Evolutionary conservation across 2,797 vertebrate species (phyloP), one percentile per base, ranked within the genome.

Genomic region (Myotis daubentonii): DNA sequence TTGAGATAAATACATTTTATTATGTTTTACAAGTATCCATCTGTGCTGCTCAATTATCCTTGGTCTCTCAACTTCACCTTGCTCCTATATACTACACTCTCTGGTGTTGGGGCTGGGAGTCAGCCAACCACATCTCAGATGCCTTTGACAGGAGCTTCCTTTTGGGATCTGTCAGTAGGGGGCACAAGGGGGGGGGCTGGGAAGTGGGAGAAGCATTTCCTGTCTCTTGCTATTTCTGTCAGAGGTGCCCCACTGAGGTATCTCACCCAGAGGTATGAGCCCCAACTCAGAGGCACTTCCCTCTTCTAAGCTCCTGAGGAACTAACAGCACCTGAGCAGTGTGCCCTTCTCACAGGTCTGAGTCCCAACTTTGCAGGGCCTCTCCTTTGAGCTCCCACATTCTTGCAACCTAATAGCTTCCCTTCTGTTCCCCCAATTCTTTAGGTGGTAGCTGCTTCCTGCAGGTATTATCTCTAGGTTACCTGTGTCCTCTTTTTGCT

Each of bases 1-100:
- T 76, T 81, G 36, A 93, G 38, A 86, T 78, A 87, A 89, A 13
- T 66, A 57, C 22, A 44, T 84, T 78, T 91, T 57, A 68, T 47
- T 57, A 90, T 65, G 76, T 53, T 85, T 89, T 53, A 66, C 62
- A 74, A 49, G 55, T 49, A 38, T 47, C 2, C 25, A 17, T 15
- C n/a, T 81, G 36, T 82, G 30, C 7, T 76, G 74, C 38, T 57
- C 44, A 19, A 78, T 87, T 78, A 25, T 23, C 16, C 10, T 49
- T 30, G 28, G 25, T 65, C 12, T 87, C 17, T 57, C 1, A 5
- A 16, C 72, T 60, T 85, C 38, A 55, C 75, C 17, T 3, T 3
- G 9, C 51, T 25, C 55, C 65, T 66, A 12, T 11, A 6, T 72
- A 28, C 11, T 23, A 22, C 79, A 17, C 17, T 72, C 7, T 9